A percentile compares a stretch with the other conserved stretches of the same genome.
These are phyloP conservation scores for Eulemur mongoz DNA, from an alignment of 2,797 vertebrate species.

Conservation along the genomic window DNA sequence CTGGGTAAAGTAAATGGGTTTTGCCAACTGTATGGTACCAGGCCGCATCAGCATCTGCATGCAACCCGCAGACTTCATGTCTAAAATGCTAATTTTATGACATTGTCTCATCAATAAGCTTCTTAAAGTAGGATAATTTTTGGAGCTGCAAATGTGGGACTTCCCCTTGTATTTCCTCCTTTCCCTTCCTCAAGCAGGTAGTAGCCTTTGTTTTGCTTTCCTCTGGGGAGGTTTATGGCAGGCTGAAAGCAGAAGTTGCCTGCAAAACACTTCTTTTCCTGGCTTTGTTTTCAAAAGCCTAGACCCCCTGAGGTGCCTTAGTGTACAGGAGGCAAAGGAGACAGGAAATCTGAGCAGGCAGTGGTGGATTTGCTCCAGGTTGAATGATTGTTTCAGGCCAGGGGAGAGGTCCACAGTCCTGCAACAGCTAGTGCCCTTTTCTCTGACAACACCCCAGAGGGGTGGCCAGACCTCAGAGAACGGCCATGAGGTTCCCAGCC, in stretches of 20 bases:
- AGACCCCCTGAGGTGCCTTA: background rate
- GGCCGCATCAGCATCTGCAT: background rate
- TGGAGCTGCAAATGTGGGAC: background rate
- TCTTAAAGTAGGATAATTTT: background rate
- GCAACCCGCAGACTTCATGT: background rate
- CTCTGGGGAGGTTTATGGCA: background rate
- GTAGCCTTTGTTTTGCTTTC: background rate
- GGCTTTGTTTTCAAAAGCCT: constrained; percentile 40
- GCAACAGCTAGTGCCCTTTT: background rate
- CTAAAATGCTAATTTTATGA: background rate
- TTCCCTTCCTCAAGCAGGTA: background rate
- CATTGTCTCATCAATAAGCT: background rate
- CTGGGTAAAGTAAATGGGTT: background rate
- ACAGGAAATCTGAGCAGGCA: background rate
- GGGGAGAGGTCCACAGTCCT: background rate
- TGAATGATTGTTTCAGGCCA: background rate
- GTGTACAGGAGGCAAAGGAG: background rate
- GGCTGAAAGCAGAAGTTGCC: background rate
- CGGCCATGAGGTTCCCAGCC: background rate
- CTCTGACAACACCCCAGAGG: background rate
- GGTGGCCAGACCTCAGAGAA: background rate
- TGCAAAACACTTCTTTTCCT: constrained; percentile 13
- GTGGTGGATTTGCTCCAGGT: background rate
- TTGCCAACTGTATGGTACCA: background rate
- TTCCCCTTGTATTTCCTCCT: background rate